A percentile compares a stretch with the other conserved stretches of the same genome.
phyloP scores from a whole-genome alignment of 2,797 vertebrate species.

The Tiaroga cobitis region DNA sequence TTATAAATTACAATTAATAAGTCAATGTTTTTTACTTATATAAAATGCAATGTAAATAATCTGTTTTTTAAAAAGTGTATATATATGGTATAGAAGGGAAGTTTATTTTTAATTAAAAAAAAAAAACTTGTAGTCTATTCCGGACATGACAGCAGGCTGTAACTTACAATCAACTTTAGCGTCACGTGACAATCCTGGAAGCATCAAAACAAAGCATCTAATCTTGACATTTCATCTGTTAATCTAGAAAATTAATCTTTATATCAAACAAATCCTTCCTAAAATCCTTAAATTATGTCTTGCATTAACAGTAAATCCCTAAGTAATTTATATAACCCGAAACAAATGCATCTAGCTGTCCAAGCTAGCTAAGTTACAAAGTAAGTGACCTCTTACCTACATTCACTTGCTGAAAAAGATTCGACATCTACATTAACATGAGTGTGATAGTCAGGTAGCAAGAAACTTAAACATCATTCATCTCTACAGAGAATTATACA shows the following conservation, averaged over 20 bases:
- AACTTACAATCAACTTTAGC: fast-evolving
- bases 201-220: constrained; percentile 24
- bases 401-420: constrained; percentile 20
- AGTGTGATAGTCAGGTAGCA: neutral
- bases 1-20: neutral
- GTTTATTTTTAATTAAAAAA: neutral
- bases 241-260: neutral
- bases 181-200: constrained; percentile 38
- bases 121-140: no score
- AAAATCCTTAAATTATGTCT: neutral
- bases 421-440: neutral
- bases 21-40: neutral
- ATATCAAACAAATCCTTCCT: neutral
- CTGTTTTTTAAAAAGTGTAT: no score
- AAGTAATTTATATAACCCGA: neutral
- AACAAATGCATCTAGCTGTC: neutral
- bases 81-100: neutral
- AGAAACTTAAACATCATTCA: neutral
- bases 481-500: neutral
- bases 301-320: neutral
- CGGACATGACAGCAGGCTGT: neutral
- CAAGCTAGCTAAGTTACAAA: neutral
- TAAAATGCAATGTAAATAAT: neutral
- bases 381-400: constrained; percentile 56
- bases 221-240: neutral